phyloP scores from a whole-genome alignment of 2,797 vertebrate species.

The Diglossa cyanea region DNA sequence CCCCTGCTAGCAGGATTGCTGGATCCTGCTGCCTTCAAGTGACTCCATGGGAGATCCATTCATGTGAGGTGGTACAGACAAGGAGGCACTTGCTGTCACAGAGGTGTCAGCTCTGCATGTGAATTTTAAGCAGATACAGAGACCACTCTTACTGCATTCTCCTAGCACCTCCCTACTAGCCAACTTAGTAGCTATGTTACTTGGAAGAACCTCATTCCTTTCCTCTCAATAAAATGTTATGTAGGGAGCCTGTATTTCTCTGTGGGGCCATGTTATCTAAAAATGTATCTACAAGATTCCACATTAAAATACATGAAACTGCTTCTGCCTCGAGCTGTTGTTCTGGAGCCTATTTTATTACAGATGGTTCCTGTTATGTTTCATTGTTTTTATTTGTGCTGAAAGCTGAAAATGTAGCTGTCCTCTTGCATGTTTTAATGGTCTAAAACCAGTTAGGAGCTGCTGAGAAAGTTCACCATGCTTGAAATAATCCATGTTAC shows the following conservation, averaged over 20 bases:
- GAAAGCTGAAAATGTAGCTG: not conserved
- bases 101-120: not conserved
- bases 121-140: not conserved
- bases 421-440: not conserved
- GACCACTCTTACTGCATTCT: not conserved
- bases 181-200: not conserved
- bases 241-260: not conserved
- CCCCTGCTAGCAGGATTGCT: not conserved
- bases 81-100: not conserved
- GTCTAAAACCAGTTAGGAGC: not conserved
- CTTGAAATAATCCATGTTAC: not conserved
- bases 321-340: not conserved
- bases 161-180: not conserved
- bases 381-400: not conserved
- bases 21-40: not conserved
- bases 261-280: not conserved
- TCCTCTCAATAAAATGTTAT: not conserved
- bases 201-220: not conserved
- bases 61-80: fast-evolving
- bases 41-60: fast-evolving
- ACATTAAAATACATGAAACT: not conserved
- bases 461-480: not conserved
- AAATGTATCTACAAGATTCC: not conserved
- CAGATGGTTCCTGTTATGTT: not conserved
- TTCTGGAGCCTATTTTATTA: not conserved